Conservation (phyloP, 2,797 vertebrate genomes). For the Cetoscarus ocellatus region DNA sequence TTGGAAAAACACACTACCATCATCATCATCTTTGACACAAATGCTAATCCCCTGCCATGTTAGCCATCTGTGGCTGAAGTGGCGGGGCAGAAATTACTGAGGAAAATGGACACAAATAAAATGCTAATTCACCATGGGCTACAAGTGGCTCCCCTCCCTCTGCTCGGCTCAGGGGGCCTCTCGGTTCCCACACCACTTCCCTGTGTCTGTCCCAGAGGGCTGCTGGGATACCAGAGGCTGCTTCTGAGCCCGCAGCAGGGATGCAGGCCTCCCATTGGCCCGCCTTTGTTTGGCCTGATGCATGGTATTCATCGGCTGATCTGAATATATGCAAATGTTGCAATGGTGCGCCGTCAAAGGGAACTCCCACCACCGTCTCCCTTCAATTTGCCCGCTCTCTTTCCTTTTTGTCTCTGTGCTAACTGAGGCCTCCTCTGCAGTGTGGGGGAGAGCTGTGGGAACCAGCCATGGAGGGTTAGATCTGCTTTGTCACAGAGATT, state of each 20-base stretch:
- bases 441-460: conserved; percentile 64
- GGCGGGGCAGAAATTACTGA: conserved; percentile 77
- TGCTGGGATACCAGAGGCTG: conserved; percentile 71
- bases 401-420: conserved; percentile 58
- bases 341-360: conserved; percentile 70
- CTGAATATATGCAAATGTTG: conserved; percentile 87
- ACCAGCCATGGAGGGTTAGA: conserved; percentile 56
- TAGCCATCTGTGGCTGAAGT: conserved; percentile 82
- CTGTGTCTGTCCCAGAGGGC: conserved; percentile 73
- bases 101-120: conserved; percentile 84
- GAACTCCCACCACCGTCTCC: conserved; percentile 63
- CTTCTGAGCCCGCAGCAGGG: conserved; percentile 61
- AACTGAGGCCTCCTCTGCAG: conserved; percentile 61
- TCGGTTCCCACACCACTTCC: conserved; percentile 83
- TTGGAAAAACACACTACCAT: conserved; percentile 63
- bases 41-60: conserved; percentile 78
- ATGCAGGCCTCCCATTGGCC: conserved; percentile 70
- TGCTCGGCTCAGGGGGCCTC: conserved; percentile 75
- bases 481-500: conserved; percentile 69
- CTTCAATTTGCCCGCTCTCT: conserved; percentile 64
- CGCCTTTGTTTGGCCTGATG: conserved; percentile 77
- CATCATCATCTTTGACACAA: conserved; percentile 75
- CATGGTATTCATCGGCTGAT: conserved; percentile 76
- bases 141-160: conserved; percentile 76
- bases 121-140: conserved; percentile 77